Evolutionary conservation across 2,797 vertebrate species (phyloP).

Genomic region (Pelobates cultripes): DNA sequence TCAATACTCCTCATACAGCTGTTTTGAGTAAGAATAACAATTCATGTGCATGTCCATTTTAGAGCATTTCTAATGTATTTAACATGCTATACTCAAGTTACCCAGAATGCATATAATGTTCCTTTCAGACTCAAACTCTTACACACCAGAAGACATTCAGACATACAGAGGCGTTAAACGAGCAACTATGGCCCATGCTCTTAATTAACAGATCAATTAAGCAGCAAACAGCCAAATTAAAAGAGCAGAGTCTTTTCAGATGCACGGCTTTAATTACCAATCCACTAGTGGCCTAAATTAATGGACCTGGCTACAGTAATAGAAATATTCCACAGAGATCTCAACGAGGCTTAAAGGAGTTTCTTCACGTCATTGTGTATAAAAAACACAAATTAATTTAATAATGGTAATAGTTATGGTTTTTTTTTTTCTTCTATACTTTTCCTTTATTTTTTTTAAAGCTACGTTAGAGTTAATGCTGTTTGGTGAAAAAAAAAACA

Average conservation of each 20-base stretch:
- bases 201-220: slow-evolving; percentile 54
- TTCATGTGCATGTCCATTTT: no score
- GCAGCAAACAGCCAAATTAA: slow-evolving; percentile 50
- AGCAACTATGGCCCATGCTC: slow-evolving; percentile 32
- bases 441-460: not conserved
- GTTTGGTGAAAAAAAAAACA: not conserved
- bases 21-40: no score
- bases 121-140: no score
- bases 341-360: not conserved
- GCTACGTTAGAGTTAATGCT: slow-evolving; percentile 25
- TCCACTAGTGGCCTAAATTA: slow-evolving; percentile 38
- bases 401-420: not conserved
- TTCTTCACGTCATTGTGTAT: not conserved
- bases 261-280: slow-evolving; percentile 43
- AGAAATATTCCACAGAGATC: slow-evolving; percentile 13
- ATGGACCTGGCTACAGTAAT: slow-evolving; percentile 28
- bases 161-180: slow-evolving; percentile 12
- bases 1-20: no score
- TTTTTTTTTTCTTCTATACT: not conserved
- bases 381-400: slow-evolving; percentile 10
- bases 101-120: not conserved
- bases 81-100: not conserved
- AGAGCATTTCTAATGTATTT: no score
- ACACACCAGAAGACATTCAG: no score
- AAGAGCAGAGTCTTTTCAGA: slow-evolving; percentile 47